Evolutionary conservation across 2,888 invertebrate genomes (phyloP), one percentile per base, ranked within the genome.

Genomic region (Terebella lapidaria): DNA sequence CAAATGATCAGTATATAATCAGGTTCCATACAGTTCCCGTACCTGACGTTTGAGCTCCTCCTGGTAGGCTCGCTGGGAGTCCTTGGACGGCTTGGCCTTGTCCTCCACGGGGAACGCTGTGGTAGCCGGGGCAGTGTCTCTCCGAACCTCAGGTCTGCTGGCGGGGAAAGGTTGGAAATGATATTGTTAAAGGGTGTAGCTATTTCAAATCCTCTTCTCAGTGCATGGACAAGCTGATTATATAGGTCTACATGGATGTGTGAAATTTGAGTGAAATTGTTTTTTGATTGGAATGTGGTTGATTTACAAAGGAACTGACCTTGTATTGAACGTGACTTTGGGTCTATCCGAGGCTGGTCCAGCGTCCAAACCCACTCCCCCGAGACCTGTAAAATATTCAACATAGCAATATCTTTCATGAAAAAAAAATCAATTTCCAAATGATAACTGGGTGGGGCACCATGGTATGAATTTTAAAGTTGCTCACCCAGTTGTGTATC

Each of bases 1-100:
- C n/a, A 35, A 15, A 15, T 35, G 42, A 35, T 10, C 42, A 35
- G 10, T n/a, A 35, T 35, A 15, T 15, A 35, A 10, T 35, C 10
- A n/a, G 15, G n/a, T n/a, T n/a, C n/a, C n/a, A n/a, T n/a, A n/a
- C n/a, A n/a, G n/a, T n/a, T n/a, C 49, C 20, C 24, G 47, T 49
- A 76, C 77, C 72, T 78, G 78, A 65, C 69, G 67, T 57, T 72
- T 70, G 10, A 78, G 61, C 56, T 78, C 77, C 42, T 70, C 66
- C 56, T 74, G 72, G 64, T 77, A 77, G 18, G 28, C 51, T 49
- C 49, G 57, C 59, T 68, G 65, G 26, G 61, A 54, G 18, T 65
- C 60, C 28, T 35, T n/a, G 18, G 61, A 30, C 5, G 51, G 64
- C 26, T 60, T 58, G 53, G 70, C 70, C 10, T 60, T 35, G 25